A percentile compares a stretch with the other conserved stretches of the same genome.
Evolutionary conservation across 2,888 invertebrate species (phyloP).

Genomic region (Idaea aversata): DNA sequence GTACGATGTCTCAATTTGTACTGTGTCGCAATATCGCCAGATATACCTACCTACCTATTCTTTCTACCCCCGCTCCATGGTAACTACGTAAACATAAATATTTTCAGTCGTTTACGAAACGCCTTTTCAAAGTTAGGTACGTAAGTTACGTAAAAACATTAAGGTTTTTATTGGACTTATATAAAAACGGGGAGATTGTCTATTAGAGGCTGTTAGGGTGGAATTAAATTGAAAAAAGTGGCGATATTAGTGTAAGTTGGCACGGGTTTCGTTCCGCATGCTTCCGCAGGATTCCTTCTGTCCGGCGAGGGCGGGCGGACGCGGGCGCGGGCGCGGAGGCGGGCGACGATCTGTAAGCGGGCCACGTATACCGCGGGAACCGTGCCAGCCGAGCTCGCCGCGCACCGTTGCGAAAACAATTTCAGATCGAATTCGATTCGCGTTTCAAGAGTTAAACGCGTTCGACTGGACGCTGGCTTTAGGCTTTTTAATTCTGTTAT

Average conservation of each 20-base stretch:
- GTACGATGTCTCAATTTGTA: slow-evolving; percentile 18
- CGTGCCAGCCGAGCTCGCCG: slow-evolving; percentile 20
- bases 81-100: background rate
- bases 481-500: background rate
- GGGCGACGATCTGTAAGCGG: slow-evolving; percentile 21
- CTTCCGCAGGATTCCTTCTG: slow-evolving; percentile 8
- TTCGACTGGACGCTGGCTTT: background rate
- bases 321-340: slow-evolving; percentile 7
- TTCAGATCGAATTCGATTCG: slow-evolving; percentile 30
- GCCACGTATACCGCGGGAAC: slow-evolving; percentile 28
- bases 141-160: background rate
- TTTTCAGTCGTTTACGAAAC: background rate
- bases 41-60: background rate
- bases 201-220: slow-evolving; percentile 33
- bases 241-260: slow-evolving; percentile 31
- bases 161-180: slow-evolving; percentile 6
- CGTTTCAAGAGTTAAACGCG: slow-evolving; percentile 5
- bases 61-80: background rate
- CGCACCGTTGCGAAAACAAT: slow-evolving; percentile 34
- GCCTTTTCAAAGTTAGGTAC: slow-evolving; percentile 1
- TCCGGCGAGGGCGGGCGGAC: slow-evolving; percentile 2
- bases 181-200: slow-evolving; percentile 29
- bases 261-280: slow-evolving; percentile 26
- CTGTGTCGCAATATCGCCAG: slow-evolving; percentile 16
- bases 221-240: slow-evolving; percentile 33